Conservation (phyloP, 2,113 vertebrate species). For the Perca fluviatilis region DNA sequence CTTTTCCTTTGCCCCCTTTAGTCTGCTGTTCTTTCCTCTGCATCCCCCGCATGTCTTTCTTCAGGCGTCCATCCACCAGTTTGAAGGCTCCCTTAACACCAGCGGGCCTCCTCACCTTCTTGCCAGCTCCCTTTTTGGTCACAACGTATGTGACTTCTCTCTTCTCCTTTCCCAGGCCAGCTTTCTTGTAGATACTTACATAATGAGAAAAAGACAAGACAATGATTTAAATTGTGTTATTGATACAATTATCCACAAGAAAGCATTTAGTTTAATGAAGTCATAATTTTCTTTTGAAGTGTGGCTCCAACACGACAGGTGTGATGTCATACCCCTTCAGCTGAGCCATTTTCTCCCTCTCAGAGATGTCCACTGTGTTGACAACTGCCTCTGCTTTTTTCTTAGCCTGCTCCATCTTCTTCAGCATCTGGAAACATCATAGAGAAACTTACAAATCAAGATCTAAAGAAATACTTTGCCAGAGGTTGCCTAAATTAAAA, state of each 20-base stretch:
- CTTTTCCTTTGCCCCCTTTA: constrained; percentile 73
- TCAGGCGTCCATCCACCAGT: constrained; percentile 94
- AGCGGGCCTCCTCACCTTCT: constrained; percentile 88
- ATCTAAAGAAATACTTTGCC: not conserved
- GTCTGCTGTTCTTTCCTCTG: constrained; percentile 86
- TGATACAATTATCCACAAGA: not conserved
- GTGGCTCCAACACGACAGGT: not conserved
- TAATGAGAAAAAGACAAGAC: not conserved
- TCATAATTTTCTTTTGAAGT: not conserved
- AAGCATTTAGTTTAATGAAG: not conserved
- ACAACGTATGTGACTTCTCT: constrained; percentile 93
- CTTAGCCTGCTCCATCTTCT: constrained; percentile 96
- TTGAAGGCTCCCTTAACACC: constrained; percentile 94
- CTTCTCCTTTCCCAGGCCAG: constrained; percentile 94
- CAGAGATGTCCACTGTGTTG: constrained; percentile 94
- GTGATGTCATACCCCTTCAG: constrained; percentile 87
- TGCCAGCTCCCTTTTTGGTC: constrained; percentile 91
- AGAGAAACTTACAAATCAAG: not conserved
- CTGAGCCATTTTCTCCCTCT: constrained; percentile 94
- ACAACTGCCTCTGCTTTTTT: constrained; percentile 96
- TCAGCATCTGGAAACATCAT: constrained; percentile 87
- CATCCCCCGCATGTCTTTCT: constrained; percentile 91
- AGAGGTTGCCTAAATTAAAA: not conserved
- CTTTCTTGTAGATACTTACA: constrained; percentile 96
- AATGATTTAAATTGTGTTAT: not conserved